phyloP scores from a whole-genome alignment of 2,113 vertebrate genomes.

The Equus przewalskii region DNA sequence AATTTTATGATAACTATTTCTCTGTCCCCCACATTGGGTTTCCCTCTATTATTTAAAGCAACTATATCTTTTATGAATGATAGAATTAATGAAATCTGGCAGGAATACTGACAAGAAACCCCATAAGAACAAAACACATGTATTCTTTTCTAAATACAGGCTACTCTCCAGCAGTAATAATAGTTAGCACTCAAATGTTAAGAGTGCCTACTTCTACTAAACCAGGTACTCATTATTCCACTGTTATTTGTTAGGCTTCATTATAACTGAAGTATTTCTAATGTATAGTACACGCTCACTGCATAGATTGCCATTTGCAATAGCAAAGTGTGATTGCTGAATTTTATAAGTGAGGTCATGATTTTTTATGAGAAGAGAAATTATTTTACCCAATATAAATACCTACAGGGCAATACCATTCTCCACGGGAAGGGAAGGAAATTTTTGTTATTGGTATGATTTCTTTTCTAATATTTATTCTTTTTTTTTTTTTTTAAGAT shows the following conservation, averaged over 20 bases:
- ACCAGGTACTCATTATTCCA: background rate
- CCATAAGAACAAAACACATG: background rate
- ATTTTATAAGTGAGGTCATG: background rate
- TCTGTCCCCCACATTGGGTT: background rate
- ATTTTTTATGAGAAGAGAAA: constrained; percentile 22
- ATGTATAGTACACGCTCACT: background rate
- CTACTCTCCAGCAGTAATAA: background rate
- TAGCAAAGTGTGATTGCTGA: background rate
- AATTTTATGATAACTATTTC: background rate
- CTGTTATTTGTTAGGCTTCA: background rate
- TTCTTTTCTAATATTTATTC: constrained; percentile 27
- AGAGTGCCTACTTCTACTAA: background rate
- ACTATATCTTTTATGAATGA: background rate
- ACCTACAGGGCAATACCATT: background rate
- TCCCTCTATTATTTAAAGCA: background rate
- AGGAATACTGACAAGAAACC: background rate
- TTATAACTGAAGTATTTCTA: background rate
- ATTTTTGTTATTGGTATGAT: background rate
- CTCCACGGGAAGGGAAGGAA: background rate
- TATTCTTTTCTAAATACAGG: background rate
- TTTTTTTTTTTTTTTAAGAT: background rate
- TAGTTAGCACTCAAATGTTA: background rate
- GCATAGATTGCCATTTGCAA: background rate
- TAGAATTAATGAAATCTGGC: background rate
- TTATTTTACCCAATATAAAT: background rate